Base-by-base conservation (phyloP, 2,113 vertebrate species). In the Lipophrys pholis region DNA sequence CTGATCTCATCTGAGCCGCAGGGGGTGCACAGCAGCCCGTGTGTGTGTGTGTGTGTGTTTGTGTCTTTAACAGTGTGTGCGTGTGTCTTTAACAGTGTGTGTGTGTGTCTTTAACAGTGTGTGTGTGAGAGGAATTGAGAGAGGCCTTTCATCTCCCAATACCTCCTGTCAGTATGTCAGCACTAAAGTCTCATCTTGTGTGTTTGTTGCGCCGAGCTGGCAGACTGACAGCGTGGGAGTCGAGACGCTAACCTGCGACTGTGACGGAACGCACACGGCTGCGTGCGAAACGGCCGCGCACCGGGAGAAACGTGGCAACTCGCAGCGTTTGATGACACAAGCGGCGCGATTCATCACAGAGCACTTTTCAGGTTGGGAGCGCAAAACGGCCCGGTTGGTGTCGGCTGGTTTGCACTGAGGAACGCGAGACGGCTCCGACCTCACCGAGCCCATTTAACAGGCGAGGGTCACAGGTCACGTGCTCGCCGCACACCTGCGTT, bases 1-100 rank as follows among this genome's bases (percentile, higher is more conserved):
- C 83, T 90, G 77, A 88, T 87, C 78, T 88, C 83, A 86, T 85
- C 66, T 67, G 49, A 67, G 81, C 80, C 58, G 39, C 8, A n/a
- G n/a, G 12, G 55, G 59, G 36, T 46, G 54, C 65, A 81, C 84
- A 74, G 77, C 78, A 71, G 70, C 75, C 50, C 74, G n/a, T n/a
- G n/a, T n/a, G n/a, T n/a, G n/a, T n/a, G n/a, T 64, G 52, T 81
- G 80, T 62, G n/a, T n/a, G n/a, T n/a, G n/a, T n/a, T n/a, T n/a
- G n/a, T n/a, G n/a, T n/a, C n/a, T n/a, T n/a, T n/a, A n/a, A n/a
- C n/a, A n/a, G 80, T 62, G n/a, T n/a, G n/a, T n/a, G n/a, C n/a
- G n/a, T n/a, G n/a, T n/a, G n/a, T n/a, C n/a, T 40, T 78, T 74
- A 64, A 48, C 14, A 21, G 56, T 55, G 56, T 67, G 64, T n/a